Percentiles rank a stretch among this genome's conserved stretches.
Conservation (phyloP, 2,888 invertebrate genomes). For the Meiosimyza decipiens region DNA sequence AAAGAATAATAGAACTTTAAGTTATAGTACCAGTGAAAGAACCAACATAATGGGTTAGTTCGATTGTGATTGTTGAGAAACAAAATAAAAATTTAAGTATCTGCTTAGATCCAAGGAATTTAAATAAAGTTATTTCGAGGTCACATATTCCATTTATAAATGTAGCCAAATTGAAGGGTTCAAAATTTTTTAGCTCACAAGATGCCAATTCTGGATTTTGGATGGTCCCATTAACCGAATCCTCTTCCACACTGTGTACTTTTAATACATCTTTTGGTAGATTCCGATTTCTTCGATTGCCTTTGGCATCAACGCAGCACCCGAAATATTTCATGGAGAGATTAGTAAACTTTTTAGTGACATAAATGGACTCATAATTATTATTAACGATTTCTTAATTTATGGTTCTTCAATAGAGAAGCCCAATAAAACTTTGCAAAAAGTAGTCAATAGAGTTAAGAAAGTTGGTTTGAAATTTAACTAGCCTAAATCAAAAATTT, state of each 20-base stretch:
- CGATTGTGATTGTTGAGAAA: slow-evolving; percentile 40
- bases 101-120: slow-evolving; percentile 43
- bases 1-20: slow-evolving; percentile 36
- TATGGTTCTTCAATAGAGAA: slow-evolving; percentile 16
- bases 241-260: slow-evolving; percentile 36
- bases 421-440: too few species aligned
- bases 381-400: slow-evolving; percentile 39
- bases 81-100: slow-evolving; percentile 40
- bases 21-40: slow-evolving; percentile 38
- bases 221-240: slow-evolving; percentile 28
- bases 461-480: too few species aligned
- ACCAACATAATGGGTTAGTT: slow-evolving; percentile 43
- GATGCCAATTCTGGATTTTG: slow-evolving; percentile 33
- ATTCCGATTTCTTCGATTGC: slow-evolving; percentile 33
- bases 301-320: slow-evolving; percentile 36
- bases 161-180: slow-evolving; percentile 21
- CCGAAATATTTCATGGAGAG: slow-evolving; percentile 44
- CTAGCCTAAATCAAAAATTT: slow-evolving; percentile 15
- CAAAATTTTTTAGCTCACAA: too few species aligned
- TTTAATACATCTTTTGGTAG: slow-evolving; percentile 43
- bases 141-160: slow-evolving; percentile 39
- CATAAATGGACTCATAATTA: slow-evolving; percentile 40
- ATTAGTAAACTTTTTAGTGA: slow-evolving; percentile 45
- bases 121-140: slow-evolving; percentile 41
- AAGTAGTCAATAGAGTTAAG: too few species aligned